Evolutionary conservation across 2,888 invertebrate species (phyloP), one percentile per base, ranked within the genome.

Genomic region (Drosophila macrospina): DNA sequence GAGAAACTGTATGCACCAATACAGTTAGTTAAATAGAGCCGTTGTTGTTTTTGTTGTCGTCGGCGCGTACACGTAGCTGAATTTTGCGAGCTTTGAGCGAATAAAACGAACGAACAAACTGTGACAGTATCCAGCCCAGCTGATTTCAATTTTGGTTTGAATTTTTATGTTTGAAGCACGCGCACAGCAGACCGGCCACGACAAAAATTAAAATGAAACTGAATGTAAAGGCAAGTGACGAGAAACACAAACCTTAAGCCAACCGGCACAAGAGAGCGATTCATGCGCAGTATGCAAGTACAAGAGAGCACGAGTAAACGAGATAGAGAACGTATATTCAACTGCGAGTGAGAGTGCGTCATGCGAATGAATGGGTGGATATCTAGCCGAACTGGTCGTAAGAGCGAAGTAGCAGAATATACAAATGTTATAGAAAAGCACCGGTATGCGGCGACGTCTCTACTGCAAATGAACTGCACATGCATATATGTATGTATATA

Each of bases 141-240:
- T 74, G 74, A 74, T 76, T 76, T 66, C 26, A 76, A 69, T 66
- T 62, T 66, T 65, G 61, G 65, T 74, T 69, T 62, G 34, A 74
- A 69, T 74, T 77, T 72, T 39, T 61, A 11, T 57, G 60, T 47
- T 62, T 73, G 36, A 57, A 61, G 45, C 71, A 75, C 68, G 75
- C 74, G 85, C 59, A 75, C 85, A 45, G 66, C 79, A 75, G 81
- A 80, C 85, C 65, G 54, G 42, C 65, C 65, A 72, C 86, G 83
- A 69, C 86, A 70, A 77, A 83, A 83, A 80, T 86, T 69, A 77
- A 83, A 80, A 84, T 81, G 70, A 84, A 80, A 80, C 85, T 80
- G 79, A 78, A 79, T 55, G 76, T 60, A 62, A 66, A 65, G 62
- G 32, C 69, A 63, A 60, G 51, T 69, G 62, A 62, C 79, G 62